Evolutionary conservation across 2,888 invertebrate species (phyloP), one percentile per base, ranked within the genome.

Genomic region (Caenorhabditis sinica): DNA sequence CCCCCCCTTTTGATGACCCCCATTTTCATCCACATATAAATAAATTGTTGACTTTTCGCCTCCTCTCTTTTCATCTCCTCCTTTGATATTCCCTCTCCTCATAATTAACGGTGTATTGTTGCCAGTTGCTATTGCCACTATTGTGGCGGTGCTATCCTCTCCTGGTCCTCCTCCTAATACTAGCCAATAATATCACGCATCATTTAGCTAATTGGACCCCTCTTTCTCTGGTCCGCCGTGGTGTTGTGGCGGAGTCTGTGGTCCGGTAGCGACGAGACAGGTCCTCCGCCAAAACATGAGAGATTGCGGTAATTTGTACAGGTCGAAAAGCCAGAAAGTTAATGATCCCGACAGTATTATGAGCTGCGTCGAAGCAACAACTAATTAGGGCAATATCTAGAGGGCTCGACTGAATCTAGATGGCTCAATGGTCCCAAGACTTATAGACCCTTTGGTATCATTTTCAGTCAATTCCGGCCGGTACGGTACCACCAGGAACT

Each of bases 171-270:
- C 40, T 61, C 5, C 13, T 23, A 8, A 36, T 40, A 20, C 36
- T 23, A n/a, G 11, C 45, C 45, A 66, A 66, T 66, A 63, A 77
- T 77, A 71, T 77, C 77, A 77, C 77, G 77, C 77, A 71, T 77
- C 77, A 77, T 77, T 77, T 77, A 63, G 77, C 77, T 77, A 77
- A 77, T 63, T 69, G 69, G 76, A 9, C 43, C 45, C 49, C n/a
- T 45, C 28, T 28, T 30, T 63, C 23, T n/a, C 40, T n/a, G 66
- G 66, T 49, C 49, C 53, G n/a, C 11, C 36, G 4, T 36, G 33
- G 40, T 40, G 40, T 40, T 49, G 49, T n/a, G 49, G 49, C n/a
- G n/a, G 17, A 20, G 49, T n/a, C 49, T 25, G 23, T 5, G 53
- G 53, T 20, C 13, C 33, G 8, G 5, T 6, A 8, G 33, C 8